Base-by-base conservation (phyloP, 2,888 invertebrate species). In the Rapana venosa region DNA sequence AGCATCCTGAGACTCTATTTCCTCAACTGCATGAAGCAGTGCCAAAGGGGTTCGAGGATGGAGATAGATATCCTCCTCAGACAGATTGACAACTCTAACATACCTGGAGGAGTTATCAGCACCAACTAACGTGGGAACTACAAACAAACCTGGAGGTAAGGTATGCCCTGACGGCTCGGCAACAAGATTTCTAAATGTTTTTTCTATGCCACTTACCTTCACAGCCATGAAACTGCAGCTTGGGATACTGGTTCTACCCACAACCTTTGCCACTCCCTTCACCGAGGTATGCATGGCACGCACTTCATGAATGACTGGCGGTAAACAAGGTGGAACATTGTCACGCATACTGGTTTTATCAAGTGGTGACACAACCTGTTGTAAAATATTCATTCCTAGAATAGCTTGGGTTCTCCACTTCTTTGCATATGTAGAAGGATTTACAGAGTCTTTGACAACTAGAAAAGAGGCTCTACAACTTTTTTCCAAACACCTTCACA, bases 161-260 rank as follows among this genome's bases (percentile, higher is more conserved):
- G 74, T 11, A 26, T 74, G 74, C 5, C n/a, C 6, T 17, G 26
- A 74, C 15, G 74, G 74, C 22, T 74, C 74, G 11, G 74, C 74
- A 20, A 74, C 15, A 11, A 74, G n/a, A 17, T 20, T 74, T 74
- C 74, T 74, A 58, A 58, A 58, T 8, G 58, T 8, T n/a, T 22
- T 74, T 74, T n/a, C 74, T n/a, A 74, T n/a, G n/a, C 74, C 74
- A n/a, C 74, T 74, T n/a, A 74, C 22, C n/a, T n/a, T 20, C n/a
- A 74, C 22, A n/a, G 15, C 5, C 74, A n/a, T 74, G 15, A 74
- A n/a, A n/a, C 26, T 26, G 22, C 22, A n/a, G 6, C 26, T 26
- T 22, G 74, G 74, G 22, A 74, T 26, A 8, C 22, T 8, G 5
- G 22, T 20, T n/a, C n/a, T 74, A 20, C 74, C 74, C 26, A n/a